phyloP scores from a whole-genome alignment of 2,888 invertebrate species.

The Siphonodentalium dalli region DNA sequence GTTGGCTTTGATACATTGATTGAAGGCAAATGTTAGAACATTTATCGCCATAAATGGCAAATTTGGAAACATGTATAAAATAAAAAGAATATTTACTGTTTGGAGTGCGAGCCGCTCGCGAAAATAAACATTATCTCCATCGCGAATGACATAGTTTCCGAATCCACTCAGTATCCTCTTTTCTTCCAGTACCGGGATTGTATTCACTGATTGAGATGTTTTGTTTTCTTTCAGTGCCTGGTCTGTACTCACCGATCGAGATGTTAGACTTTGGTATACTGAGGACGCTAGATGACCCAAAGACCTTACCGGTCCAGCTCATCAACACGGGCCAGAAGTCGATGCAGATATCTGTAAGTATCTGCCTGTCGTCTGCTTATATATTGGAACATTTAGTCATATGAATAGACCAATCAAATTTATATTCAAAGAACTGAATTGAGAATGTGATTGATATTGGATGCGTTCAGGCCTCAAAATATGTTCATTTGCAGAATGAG shows the following conservation, averaged over 20 bases:
- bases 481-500: too few relatives aligned
- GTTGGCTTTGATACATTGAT: too few relatives aligned
- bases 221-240: conserved; percentile 66
- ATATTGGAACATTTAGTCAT: background rate
- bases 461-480: too few relatives aligned
- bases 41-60: too few relatives aligned
- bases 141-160: too few relatives aligned
- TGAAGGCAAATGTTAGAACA: too few relatives aligned
- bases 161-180: background rate
- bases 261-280: conserved; percentile 84
- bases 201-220: conserved; percentile 7
- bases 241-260: conserved; percentile 80
- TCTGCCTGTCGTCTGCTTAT: background rate
- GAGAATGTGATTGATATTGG: too few relatives aligned
- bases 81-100: too few relatives aligned
- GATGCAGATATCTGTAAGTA: conserved; percentile 73
- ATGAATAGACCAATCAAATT: background rate
- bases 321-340: conserved; percentile 75
- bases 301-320: conserved; percentile 72
- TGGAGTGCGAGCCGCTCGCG: too few relatives aligned
- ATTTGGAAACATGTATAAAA: too few relatives aligned
- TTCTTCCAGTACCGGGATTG: background rate
- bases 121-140: too few relatives aligned
- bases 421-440: background rate
- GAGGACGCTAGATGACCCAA: conserved; percentile 74